These are phyloP conservation scores for Cryptocheilus praepositus DNA, from an alignment of 2,888 invertebrate species.

Conservation along the genomic window DNA sequence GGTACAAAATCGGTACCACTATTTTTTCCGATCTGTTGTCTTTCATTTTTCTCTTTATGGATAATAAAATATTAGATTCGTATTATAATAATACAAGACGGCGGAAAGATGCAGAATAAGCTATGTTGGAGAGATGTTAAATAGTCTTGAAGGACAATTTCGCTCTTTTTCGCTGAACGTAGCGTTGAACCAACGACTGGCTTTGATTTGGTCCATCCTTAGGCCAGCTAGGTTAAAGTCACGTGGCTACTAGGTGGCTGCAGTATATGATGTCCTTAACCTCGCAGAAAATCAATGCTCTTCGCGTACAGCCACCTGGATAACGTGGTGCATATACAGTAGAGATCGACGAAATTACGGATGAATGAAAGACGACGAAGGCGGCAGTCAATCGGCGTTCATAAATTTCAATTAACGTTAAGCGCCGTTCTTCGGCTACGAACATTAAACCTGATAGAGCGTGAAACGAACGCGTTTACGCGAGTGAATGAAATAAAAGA, in stretches of 20 bases:
- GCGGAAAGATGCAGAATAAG: too few relatives aligned
- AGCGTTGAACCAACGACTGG: neutral
- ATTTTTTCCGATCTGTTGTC: neutral
- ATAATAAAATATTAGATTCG: too few relatives aligned
- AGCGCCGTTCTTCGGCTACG: neutral
- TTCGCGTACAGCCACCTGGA: constrained; percentile 18
- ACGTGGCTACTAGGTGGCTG: constrained; percentile 48
- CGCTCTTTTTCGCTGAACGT: neutral
- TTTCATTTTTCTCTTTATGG: neutral
- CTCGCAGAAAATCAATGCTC: constrained; percentile 59
- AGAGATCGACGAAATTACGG: neutral
- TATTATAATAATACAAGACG: too few relatives aligned
- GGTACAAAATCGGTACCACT: constrained; percentile 5
- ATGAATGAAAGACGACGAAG: constrained; percentile 4
- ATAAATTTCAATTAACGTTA: neutral
- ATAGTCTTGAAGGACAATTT: neutral
- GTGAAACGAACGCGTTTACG: neutral
- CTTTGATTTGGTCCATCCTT: too few relatives aligned
- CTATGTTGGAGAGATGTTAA: too few relatives aligned
- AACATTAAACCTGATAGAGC: neutral
- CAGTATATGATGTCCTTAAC: constrained; percentile 59
- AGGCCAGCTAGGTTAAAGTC: constrained; percentile 34
- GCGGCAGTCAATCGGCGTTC: neutral
- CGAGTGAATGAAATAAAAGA: neutral
- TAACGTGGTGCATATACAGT: constrained; percentile 1